These are phyloP conservation scores for Acleris holmiana DNA, from an alignment of 2,888 invertebrate species.

Conservation along the genomic window DNA sequence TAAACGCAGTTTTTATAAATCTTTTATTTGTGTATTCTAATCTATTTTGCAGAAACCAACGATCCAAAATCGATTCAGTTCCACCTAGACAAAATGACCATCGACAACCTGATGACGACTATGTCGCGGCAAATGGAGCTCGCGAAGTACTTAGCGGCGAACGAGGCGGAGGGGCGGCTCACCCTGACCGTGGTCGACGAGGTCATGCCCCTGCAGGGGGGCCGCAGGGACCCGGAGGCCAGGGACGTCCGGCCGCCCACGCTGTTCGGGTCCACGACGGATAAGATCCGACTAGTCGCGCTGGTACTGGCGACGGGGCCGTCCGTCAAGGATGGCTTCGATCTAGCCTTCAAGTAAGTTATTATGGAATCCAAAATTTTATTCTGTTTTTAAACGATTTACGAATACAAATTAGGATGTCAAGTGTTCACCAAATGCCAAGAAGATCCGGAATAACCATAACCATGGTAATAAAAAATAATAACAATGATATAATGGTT, in stretches of 20 bases:
- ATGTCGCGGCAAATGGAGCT: constrained; percentile 93
- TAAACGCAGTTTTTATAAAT: too few species aligned
- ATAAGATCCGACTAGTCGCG: constrained; percentile 88
- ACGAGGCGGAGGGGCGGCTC: constrained; percentile 83
- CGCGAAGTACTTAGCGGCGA: constrained; percentile 87
- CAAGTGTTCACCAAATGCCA: too few species aligned
- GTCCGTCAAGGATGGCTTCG: constrained; percentile 89
- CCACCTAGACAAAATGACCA: constrained; percentile 88
- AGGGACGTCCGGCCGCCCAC: constrained; percentile 84
- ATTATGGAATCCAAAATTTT: too few species aligned
- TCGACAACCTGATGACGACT: constrained; percentile 91
- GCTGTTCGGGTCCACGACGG: constrained; percentile 87
- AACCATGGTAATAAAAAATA: too few species aligned
- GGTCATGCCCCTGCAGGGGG: constrained; percentile 62
- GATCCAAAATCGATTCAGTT: constrained; percentile 86
- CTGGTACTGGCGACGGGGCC: constrained; percentile 87
- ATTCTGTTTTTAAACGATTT: too few species aligned
- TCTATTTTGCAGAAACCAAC: constrained; percentile 63
- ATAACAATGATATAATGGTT: too few species aligned
- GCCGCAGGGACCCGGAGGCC: constrained; percentile 49
- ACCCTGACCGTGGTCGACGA: constrained; percentile 67
- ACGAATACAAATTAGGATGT: too few species aligned
- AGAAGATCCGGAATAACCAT: too few species aligned
- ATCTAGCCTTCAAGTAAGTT: constrained; percentile 87
- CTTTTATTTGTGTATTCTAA: too few species aligned